phyloP scores from a whole-genome alignment of 2,888 invertebrate genomes.

The Andrena marginata region DNA sequence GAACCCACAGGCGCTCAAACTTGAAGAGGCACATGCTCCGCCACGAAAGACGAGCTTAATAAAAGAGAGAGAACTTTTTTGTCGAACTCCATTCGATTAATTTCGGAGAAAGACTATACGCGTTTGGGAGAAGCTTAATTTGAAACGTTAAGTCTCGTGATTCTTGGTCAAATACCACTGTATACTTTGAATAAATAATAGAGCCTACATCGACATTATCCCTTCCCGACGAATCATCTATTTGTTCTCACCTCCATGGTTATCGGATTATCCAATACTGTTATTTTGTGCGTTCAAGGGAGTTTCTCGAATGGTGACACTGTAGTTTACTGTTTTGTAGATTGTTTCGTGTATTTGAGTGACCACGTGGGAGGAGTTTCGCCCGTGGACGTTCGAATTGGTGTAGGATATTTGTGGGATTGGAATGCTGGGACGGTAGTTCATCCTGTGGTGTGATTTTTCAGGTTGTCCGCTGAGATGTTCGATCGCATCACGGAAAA shows the following conservation, averaged over 20 bases:
- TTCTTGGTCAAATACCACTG: background rate
- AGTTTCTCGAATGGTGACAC: no score
- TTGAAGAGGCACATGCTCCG: constrained; percentile 73
- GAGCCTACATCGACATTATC: background rate
- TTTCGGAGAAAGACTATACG: no score
- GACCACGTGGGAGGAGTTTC: background rate
- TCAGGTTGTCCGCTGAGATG: constrained; percentile 58
- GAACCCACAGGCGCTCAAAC: constrained; percentile 69
- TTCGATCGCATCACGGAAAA: background rate
- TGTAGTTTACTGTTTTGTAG: background rate
- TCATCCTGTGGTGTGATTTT: constrained; percentile 62
- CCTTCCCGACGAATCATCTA: background rate
- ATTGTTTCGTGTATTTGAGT: background rate
- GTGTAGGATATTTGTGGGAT: background rate
- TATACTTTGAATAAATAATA: constrained; percentile 18
- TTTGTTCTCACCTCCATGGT: no score
- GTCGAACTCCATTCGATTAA: background rate
- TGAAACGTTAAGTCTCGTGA: background rate
- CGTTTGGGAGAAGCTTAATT: no score
- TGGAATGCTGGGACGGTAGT: constrained; percentile 57
- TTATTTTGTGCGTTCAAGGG: no score
- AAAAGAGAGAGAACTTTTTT: no score
- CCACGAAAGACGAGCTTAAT: constrained; percentile 42
- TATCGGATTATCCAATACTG: no score
- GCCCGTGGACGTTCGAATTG: background rate